Base-by-base conservation (phyloP, 2,113 vertebrate species). In the Crotalus helleri region DNA sequence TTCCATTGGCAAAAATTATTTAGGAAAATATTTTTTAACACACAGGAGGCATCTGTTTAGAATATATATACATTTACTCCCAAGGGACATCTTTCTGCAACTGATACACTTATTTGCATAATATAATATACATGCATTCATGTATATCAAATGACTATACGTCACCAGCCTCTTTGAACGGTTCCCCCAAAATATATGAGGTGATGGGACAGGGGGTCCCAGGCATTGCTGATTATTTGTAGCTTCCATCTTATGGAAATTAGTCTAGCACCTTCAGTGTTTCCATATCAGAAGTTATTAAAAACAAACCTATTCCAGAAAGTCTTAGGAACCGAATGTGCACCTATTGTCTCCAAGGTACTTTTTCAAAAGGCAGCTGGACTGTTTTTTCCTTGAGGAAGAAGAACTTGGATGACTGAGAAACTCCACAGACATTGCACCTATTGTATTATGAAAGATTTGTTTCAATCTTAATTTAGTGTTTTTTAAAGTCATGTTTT, bases 41-140 rank as follows among this genome's bases (percentile, higher is more conserved):
- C 12, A 93, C 92, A 92, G 33, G 92, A 93, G 9, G 10, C 92
- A 49, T 33, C 92, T 92, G 91, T 29, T 94, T 85, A 91, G n/a
- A 4, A 91, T 91, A 93, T 8, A 21, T 85, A n/a, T 64, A 51
- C 3, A 21, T 33, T 58, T 59, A 51, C 10, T 51, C 29, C 54
- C 54, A 89, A 92, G 39, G 33, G 29, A 24, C 49, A 23, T 2
- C 5, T 85, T 90, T 58, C 85, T 51, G 10, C 44, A 23, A 58
- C 13, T 85, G 19, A 12, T 23, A 51, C 5, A 24, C 17, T 89
- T 9, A 51, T 44, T 81, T 81, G n/a, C 17, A 81, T 44, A 81
- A 10, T 44, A 39, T 44, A 81, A 21, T 81, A 44, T 81, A 21
- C 33, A 44, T 21, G 74, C 74, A 81, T 44, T 44, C 74, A 10